A percentile compares a stretch with the other conserved stretches of the same genome.
phyloP scores from a whole-genome alignment of 1,140 invertebrate genomes.

The Acromyrmex heyeri region DNA sequence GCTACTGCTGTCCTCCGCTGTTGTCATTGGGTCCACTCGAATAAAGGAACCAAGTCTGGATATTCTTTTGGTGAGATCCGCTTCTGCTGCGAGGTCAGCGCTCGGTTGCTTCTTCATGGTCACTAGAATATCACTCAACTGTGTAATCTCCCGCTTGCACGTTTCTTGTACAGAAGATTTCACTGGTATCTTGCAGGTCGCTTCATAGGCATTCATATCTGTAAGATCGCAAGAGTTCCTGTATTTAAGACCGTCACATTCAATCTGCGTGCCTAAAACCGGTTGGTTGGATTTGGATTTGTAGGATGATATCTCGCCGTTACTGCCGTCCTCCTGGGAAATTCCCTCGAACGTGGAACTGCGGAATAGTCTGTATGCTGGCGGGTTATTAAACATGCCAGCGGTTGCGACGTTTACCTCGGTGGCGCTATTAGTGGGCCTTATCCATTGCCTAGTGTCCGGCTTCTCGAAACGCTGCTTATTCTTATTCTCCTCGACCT shows the following conservation, averaged over 20 bases:
- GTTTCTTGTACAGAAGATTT: constrained; percentile 71
- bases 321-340: constrained; percentile 80
- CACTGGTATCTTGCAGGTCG: constrained; percentile 78
- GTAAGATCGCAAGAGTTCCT: constrained; percentile 83
- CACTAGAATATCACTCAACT: constrained; percentile 54
- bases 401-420: constrained; percentile 72
- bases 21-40: constrained; percentile 79
- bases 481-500: constrained; percentile 92
- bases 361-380: constrained; percentile 87
- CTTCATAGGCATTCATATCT: constrained; percentile 75
- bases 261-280: constrained; percentile 39
- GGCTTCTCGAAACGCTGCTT: constrained; percentile 87
- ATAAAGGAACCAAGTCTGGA: constrained; percentile 87
- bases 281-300: constrained; percentile 62
- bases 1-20: constrained; percentile 43
- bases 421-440: constrained; percentile 75
- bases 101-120: constrained; percentile 73
- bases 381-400: constrained; percentile 63
- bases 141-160: constrained; percentile 63
- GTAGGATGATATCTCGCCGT: constrained; percentile 7
- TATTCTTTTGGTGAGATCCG: constrained; percentile 82
- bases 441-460: constrained; percentile 90
- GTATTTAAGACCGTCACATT: constrained; percentile 69
- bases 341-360: constrained; percentile 92
- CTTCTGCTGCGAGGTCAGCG: constrained; percentile 24